Conservation (phyloP, 2,797 vertebrate genomes). For the Hippopotamyrus pictus region DNA sequence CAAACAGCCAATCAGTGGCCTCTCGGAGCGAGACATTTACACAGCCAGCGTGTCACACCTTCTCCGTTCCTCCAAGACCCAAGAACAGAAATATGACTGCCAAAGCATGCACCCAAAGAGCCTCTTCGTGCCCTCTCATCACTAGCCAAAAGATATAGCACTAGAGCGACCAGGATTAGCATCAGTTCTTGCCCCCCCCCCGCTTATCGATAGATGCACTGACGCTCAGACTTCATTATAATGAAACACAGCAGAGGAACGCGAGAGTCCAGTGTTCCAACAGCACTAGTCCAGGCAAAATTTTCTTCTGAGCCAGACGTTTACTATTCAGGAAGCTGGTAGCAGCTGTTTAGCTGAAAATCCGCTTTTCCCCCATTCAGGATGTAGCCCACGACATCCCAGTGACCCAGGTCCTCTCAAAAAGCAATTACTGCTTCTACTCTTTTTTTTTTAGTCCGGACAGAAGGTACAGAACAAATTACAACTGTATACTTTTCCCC, state of each 20-base stretch:
- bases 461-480: slow-evolving; percentile 22
- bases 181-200: neutral
- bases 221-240: neutral
- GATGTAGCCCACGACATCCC: slow-evolving; percentile 17
- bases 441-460: slow-evolving; percentile 15
- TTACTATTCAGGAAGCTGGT: slow-evolving; percentile 44
- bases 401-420: slow-evolving; percentile 18
- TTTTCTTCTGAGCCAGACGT: neutral
- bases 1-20: neutral
- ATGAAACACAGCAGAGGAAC: slow-evolving; percentile 10
- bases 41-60: neutral
- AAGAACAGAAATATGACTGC: neutral
- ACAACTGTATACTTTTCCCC: slow-evolving; percentile 13
- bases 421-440: slow-evolving; percentile 20
- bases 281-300: neutral
- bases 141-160: neutral
- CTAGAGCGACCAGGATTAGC: neutral
- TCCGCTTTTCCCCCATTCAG: slow-evolving; percentile 41
- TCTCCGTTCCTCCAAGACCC: neutral
- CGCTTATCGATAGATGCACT: neutral
- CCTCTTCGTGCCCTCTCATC: neutral
- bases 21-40: neutral
- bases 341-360: slow-evolving; percentile 64
- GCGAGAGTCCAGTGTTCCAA: slow-evolving; percentile 7
- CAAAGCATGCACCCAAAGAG: neutral